Conservation (phyloP, 2,797 vertebrate genomes). For the Sarcoramphus papa region DNA sequence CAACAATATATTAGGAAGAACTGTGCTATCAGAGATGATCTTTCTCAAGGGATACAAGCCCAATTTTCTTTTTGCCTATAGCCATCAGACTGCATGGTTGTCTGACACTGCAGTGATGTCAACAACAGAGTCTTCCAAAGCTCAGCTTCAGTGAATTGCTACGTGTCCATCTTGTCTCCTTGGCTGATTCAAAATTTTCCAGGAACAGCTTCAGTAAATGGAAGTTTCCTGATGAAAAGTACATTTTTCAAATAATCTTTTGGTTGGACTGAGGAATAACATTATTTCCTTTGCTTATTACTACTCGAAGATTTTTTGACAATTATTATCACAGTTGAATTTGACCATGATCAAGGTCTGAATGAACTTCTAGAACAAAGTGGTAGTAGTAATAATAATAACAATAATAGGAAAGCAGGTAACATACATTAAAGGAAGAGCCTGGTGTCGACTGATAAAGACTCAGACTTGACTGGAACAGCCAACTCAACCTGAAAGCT, state of each 20-base stretch:
- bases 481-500: conserved; percentile 15
- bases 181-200: neutral
- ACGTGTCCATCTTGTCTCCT: neutral
- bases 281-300: conserved; percentile 3
- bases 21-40: neutral
- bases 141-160: neutral
- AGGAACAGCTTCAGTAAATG: neutral
- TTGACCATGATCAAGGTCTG: neutral
- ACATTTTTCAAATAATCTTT: neutral
- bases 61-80: neutral
- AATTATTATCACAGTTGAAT: neutral
- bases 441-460: conserved; percentile 25
- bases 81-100: neutral
- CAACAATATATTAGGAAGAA: neutral
- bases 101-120: neutral
- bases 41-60: neutral
- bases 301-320: neutral
- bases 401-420: neutral
- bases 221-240: neutral
- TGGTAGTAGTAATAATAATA: neutral
- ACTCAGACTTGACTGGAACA: neutral
- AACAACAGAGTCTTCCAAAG: neutral
- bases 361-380: conserved; percentile 12
- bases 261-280: neutral
- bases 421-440: conserved; percentile 9